A percentile compares a stretch with the other conserved stretches of the same genome.
Evolutionary conservation across 92 coral and sea anemone genomes (phyloP).

Genomic region (Blastomussa wellsi): DNA sequence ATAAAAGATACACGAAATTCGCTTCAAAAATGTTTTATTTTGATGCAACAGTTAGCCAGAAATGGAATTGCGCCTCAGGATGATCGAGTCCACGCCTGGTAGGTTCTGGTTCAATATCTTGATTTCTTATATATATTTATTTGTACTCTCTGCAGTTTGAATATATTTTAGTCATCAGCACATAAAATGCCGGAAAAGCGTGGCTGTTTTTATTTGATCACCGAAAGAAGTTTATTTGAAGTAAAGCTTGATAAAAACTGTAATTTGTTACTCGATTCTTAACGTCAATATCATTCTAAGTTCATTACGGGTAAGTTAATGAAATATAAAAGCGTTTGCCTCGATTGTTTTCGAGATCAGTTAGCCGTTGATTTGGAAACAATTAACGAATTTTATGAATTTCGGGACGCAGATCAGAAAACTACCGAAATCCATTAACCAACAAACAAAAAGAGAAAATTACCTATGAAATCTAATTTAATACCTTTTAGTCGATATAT

Average conservation of each 20-base stretch:
- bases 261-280: background rate
- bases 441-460: background rate
- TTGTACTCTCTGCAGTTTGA: background rate
- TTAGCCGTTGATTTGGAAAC: conserved; percentile 1
- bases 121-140: background rate
- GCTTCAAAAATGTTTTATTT: background rate
- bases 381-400: conserved; percentile 1
- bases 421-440: conserved; percentile 13
- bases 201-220: background rate
- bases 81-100: background rate
- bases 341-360: conserved; percentile 8
- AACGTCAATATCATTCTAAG: background rate
- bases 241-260: conserved; percentile 2
- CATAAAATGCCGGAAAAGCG: background rate
- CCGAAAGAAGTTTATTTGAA: background rate
- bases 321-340: conserved; percentile 4
- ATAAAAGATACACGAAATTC: background rate
- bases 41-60: background rate
- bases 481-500: conserved; percentile 3
- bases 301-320: conserved; percentile 3
- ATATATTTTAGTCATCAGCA: background rate
- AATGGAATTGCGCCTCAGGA: background rate
- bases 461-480: conserved; percentile 10
- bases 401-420: conserved; percentile 10
- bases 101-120: background rate